Percentiles rank a stretch among this genome's conserved stretches.
These are phyloP conservation scores for Papilio glaucus DNA, from an alignment of 1,140 invertebrate genomes.

Conservation along the genomic window DNA sequence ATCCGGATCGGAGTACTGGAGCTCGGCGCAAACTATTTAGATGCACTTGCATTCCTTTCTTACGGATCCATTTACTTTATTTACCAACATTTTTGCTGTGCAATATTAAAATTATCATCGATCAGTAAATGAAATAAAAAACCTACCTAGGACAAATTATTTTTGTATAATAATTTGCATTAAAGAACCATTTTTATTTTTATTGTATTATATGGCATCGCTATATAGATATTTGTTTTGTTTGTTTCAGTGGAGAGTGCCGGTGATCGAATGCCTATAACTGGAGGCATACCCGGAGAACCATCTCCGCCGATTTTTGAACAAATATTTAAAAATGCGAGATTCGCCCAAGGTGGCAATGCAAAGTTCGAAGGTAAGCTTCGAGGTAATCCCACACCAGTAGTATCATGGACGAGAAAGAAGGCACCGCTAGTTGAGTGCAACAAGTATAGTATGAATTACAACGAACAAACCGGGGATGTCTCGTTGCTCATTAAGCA, in stretches of 20 bases:
- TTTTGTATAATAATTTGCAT: neutral
- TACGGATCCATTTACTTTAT: constrained; percentile 25
- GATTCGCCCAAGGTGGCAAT: constrained; percentile 96
- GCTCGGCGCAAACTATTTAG: constrained; percentile 25
- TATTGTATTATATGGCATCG: neutral
- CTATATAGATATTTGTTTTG: constrained; percentile 41
- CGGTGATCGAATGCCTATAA: constrained; percentile 77
- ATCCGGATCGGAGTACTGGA: constrained; percentile 46
- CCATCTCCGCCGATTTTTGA: constrained; percentile 95
- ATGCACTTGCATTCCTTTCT: constrained; percentile 24
- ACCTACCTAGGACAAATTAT: too few relatives aligned
- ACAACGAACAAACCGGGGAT: constrained; percentile 93
- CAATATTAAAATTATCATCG: neutral
- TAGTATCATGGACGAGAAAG: constrained; percentile 97
- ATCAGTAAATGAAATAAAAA: neutral
- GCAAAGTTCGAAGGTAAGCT: constrained; percentile 96
- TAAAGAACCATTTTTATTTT: neutral
- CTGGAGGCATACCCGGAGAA: constrained; percentile 85
- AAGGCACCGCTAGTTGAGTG: constrained; percentile 91
- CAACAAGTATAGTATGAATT: constrained; percentile 93
- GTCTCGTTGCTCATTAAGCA: constrained; percentile 94
- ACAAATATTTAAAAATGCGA: constrained; percentile 95
- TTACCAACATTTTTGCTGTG: neutral
- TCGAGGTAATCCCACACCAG: constrained; percentile 95
- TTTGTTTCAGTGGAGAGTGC: constrained; percentile 80